A percentile compares a stretch with the other conserved stretches of the same genome.
Conservation (phyloP, 2,797 vertebrate species). For the Squalus acanthias region DNA sequence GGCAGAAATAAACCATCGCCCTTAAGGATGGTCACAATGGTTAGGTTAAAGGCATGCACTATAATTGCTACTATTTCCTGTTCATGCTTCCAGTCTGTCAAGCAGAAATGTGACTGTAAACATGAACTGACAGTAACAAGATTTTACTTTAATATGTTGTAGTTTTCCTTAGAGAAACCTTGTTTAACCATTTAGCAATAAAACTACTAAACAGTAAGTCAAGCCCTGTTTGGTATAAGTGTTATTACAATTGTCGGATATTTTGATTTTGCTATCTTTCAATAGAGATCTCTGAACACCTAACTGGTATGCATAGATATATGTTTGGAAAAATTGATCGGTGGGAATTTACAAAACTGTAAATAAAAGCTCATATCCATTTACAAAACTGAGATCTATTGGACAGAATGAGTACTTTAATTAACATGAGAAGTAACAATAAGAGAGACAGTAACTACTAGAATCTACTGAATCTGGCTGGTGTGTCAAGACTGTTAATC, state of each 20-base stretch:
- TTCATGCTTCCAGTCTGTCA: neutral
- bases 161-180: neutral
- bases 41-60: neutral
- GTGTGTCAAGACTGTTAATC: neutral
- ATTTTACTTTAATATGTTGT: neutral
- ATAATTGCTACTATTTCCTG: neutral
- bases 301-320: neutral
- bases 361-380: neutral
- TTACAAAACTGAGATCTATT: neutral
- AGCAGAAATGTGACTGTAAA: slow-evolving; percentile 15
- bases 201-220: neutral
- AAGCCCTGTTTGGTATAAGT: neutral
- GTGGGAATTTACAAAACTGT: neutral
- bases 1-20: neutral
- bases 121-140: slow-evolving; percentile 7
- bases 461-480: neutral
- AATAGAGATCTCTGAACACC: neutral
- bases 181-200: neutral
- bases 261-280: neutral
- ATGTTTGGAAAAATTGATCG: neutral
- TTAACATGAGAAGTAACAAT: neutral
- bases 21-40: slow-evolving; percentile 10
- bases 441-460: neutral
- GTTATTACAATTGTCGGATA: neutral
- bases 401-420: neutral